Evolutionary conservation across 2,888 invertebrate genomes (phyloP).

Genomic region (Zele albiditarsus): DNA sequence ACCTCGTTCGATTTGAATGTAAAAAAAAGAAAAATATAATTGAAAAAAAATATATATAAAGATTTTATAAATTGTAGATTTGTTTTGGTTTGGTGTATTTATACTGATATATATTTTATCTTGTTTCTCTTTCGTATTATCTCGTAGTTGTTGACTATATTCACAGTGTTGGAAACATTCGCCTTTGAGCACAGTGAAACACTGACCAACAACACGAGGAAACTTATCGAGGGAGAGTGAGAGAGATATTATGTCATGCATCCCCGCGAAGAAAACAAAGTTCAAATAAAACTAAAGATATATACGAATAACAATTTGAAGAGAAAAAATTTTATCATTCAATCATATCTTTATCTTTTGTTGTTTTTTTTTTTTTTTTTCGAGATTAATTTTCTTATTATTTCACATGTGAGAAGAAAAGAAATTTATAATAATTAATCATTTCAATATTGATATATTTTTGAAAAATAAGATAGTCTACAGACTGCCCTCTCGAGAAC

Average conservation of each 20-base stretch:
- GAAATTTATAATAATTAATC: too few species aligned
- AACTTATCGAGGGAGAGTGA: conserved; percentile 1
- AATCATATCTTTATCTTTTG: background rate
- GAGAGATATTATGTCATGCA: background rate
- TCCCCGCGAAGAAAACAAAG: background rate
- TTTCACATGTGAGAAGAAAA: too few species aligned
- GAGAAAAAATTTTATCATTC: background rate
- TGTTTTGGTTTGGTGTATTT: background rate
- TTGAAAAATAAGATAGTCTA: too few species aligned
- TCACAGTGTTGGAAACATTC: conserved; percentile 61
- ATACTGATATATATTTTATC: background rate
- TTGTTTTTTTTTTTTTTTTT: background rate
- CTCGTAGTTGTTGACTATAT: conserved; percentile 45
- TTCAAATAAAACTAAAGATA: background rate
- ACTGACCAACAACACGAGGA: conserved; percentile 58
- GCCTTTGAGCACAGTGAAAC: conserved; percentile 62
- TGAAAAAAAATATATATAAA: background rate
- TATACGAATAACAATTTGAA: background rate
- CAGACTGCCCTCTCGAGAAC: too few species aligned
- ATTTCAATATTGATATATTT: too few species aligned
- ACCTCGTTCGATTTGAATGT: too few species aligned
- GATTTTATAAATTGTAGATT: background rate
- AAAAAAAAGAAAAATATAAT: background rate
- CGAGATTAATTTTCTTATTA: background rate
- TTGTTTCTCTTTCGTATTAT: background rate